These are phyloP conservation scores for Oxyruncus cristatus DNA, from an alignment of 2,113 vertebrate species.

Conservation along the genomic window DNA sequence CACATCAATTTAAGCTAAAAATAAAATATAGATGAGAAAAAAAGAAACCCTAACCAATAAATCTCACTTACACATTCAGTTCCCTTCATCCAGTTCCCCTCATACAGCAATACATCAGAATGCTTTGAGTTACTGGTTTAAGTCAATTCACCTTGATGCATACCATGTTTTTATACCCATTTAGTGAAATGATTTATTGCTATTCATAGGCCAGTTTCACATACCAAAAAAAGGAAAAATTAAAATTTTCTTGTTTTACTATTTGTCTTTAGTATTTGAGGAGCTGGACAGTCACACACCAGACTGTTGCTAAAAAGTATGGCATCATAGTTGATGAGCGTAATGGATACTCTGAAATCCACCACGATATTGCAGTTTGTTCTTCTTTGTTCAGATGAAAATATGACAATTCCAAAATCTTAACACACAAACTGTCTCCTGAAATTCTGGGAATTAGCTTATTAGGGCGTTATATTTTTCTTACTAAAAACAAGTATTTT, in stretches of 20 bases:
- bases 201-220: neutral
- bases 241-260: neutral
- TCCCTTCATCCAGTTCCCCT: neutral
- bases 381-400: neutral
- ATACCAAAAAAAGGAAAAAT: neutral
- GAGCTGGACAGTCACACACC: neutral
- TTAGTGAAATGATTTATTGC: neutral
- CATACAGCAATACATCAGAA: neutral
- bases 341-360: neutral
- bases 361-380: rapidly evolving
- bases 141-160: neutral
- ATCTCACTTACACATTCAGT: neutral
- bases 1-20: neutral
- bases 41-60: neutral
- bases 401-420: neutral
- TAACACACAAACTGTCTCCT: neutral
- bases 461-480: neutral
- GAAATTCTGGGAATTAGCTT: neutral
- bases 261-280: neutral
- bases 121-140: neutral
- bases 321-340: neutral
- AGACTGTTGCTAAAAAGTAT: neutral
- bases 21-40: neutral
- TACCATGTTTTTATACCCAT: neutral
- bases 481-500: neutral